Percentiles rank a stretch among this genome's conserved stretches.
Conservation (phyloP, 1,140 invertebrate species). For the Pissodes strobi region DNA sequence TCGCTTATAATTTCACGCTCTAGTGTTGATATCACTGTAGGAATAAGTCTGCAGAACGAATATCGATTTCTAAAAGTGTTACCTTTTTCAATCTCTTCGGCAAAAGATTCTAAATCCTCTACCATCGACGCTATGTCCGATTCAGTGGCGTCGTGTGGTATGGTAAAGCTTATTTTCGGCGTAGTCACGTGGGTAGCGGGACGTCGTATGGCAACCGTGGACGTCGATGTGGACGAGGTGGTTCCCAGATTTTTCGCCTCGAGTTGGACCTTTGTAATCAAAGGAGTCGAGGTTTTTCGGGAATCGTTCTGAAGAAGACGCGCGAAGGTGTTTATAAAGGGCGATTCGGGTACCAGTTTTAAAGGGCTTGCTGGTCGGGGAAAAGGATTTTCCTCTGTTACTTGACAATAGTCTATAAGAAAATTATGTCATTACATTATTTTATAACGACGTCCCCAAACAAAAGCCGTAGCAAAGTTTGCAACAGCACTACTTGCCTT, state of each 20-base stretch:
- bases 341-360: not conserved
- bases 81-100: not conserved
- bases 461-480: too few relatives aligned
- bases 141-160: not conserved
- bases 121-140: constrained; percentile 10
- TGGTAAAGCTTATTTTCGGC: constrained; percentile 10
- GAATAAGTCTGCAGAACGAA: not conserved
- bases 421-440: too few relatives aligned
- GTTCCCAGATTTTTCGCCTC: too few relatives aligned
- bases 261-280: not conserved
- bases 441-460: too few relatives aligned
- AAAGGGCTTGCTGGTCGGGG: not conserved
- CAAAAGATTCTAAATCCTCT: constrained; percentile 15
- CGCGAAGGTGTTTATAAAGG: constrained; percentile 11
- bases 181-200: not conserved
- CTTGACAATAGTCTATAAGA: too few relatives aligned
- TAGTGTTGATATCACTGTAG: not conserved
- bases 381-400: too few relatives aligned
- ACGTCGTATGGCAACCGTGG: not conserved
- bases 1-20: too few relatives aligned
- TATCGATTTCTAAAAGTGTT: not conserved
- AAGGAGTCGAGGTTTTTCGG: constrained; percentile 24
- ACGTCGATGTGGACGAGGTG: not conserved
- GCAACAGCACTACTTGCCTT: not conserved
- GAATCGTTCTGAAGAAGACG: not conserved